These are phyloP conservation scores for Agrochola circellaris DNA, from an alignment of 2,888 invertebrate genomes.

Conservation along the genomic window DNA sequence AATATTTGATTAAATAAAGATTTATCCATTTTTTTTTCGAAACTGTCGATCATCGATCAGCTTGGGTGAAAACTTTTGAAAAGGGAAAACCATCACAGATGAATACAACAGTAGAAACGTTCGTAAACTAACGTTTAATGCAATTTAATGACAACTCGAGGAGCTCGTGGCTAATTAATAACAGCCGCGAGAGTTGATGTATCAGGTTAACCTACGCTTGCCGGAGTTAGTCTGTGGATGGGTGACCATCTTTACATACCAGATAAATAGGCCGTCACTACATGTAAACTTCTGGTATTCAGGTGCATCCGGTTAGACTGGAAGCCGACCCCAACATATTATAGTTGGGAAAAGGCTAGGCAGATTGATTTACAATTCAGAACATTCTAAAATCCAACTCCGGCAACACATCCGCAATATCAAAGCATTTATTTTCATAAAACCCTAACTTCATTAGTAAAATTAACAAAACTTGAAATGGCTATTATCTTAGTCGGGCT, in stretches of 20 bases:
- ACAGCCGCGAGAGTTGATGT: too few relatives aligned
- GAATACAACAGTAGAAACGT: not conserved
- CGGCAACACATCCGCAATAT: constrained; percentile 39
- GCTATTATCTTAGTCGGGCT: constrained; percentile 68
- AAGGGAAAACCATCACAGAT: not conserved
- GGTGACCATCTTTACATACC: too few relatives aligned
- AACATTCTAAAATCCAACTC: not conserved
- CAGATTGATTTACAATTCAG: not conserved
- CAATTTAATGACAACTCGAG: not conserved
- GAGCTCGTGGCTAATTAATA: too few relatives aligned
- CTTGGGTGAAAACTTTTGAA: not conserved
- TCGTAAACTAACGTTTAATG: not conserved
- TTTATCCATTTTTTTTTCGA: not conserved
- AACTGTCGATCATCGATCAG: not conserved
- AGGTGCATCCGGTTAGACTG: too few relatives aligned
- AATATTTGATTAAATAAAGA: not conserved
- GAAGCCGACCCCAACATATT: too few relatives aligned
- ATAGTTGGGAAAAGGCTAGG: too few relatives aligned
- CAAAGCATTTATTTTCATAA: constrained; percentile 60
- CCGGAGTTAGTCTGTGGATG: too few relatives aligned
- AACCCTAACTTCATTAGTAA: constrained; percentile 62
- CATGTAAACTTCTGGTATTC: too few relatives aligned
- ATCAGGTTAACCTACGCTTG: too few relatives aligned
- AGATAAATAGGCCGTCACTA: too few relatives aligned
- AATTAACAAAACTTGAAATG: constrained; percentile 70